A percentile compares a stretch with the other conserved stretches of the same genome.
Evolutionary conservation across 2,888 invertebrate species (phyloP).

Genomic region (Sesia bembeciformis): DNA sequence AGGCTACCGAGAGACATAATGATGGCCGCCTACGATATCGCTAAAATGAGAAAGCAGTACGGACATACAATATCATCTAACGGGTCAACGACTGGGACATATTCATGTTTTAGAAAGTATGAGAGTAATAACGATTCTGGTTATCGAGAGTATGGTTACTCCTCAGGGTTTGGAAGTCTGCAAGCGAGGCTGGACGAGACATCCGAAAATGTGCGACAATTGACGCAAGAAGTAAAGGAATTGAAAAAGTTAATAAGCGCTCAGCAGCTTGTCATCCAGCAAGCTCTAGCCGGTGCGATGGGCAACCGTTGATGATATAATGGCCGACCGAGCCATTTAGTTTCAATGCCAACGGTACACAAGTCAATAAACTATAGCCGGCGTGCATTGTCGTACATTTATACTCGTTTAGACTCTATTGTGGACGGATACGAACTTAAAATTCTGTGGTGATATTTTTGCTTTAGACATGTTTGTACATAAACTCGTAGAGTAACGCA

Average conservation of each 20-base stretch:
- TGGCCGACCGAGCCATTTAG: constrained; percentile 48
- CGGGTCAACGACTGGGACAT: constrained; percentile 76
- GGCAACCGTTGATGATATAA: constrained; percentile 65
- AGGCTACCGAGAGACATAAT: constrained; percentile 85
- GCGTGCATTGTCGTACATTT: constrained; percentile 38
- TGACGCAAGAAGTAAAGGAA: constrained; percentile 81
- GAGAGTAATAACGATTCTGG: constrained; percentile 70
- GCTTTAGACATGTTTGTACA: constrained; percentile 16
- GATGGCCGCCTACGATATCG: constrained; percentile 86
- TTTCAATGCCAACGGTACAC: constrained; percentile 66
- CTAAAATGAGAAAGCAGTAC: constrained; percentile 82
- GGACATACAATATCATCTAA: constrained; percentile 80
- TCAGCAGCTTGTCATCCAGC: constrained; percentile 67
- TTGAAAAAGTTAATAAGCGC: constrained; percentile 74
- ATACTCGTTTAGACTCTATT: constrained; percentile 35
- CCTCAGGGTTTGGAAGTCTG: constrained; percentile 72
- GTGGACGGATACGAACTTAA: constrained; percentile 46
- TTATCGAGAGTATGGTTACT: constrained; percentile 71
- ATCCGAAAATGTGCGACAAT: constrained; percentile 77
- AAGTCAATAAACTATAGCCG: constrained; percentile 64
- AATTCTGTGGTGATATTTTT: constrained; percentile 47
- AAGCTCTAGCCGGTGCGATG: constrained; percentile 58
- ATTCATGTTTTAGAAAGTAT: constrained; percentile 78
- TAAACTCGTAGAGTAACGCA: background rate
- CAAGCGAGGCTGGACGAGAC: constrained; percentile 80